phyloP scores from a whole-genome alignment of 2,888 invertebrate genomes.

The Drosophila anomelani region DNA sequence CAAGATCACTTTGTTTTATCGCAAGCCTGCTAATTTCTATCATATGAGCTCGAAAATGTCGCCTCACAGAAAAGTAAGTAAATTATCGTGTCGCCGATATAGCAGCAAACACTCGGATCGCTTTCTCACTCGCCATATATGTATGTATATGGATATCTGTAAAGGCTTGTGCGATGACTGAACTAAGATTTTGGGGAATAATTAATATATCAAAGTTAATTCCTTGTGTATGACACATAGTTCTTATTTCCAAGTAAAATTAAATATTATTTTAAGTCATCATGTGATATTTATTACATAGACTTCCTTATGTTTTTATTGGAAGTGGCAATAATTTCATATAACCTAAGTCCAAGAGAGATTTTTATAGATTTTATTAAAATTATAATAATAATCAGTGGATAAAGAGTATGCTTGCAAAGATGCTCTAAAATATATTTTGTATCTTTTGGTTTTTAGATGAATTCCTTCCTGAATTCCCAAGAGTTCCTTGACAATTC shows the following conservation, averaged over 20 bases:
- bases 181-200: background rate
- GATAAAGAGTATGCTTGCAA: background rate
- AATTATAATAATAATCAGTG: background rate
- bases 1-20: slow-evolving; percentile 62
- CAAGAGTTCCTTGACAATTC: background rate
- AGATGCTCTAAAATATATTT: too few species aligned
- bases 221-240: background rate
- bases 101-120: background rate
- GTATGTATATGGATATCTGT: background rate
- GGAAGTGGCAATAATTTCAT: background rate
- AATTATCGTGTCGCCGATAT: slow-evolving; percentile 23
- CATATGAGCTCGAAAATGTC: slow-evolving; percentile 40
- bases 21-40: slow-evolving; percentile 45
- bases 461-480: too few species aligned
- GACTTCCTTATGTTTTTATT: too few species aligned
- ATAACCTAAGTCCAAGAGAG: background rate
- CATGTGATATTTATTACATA: slow-evolving; percentile 2
- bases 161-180: background rate
- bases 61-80: slow-evolving; percentile 19
- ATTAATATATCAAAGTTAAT: slow-evolving; percentile 17
- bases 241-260: background rate
- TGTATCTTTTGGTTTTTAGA: too few species aligned
- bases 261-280: background rate
- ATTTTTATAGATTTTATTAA: background rate
- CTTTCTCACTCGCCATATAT: background rate